phyloP scores from a whole-genome alignment of 2,888 invertebrate species.

The Pyrocoelia pectoralis region DNA sequence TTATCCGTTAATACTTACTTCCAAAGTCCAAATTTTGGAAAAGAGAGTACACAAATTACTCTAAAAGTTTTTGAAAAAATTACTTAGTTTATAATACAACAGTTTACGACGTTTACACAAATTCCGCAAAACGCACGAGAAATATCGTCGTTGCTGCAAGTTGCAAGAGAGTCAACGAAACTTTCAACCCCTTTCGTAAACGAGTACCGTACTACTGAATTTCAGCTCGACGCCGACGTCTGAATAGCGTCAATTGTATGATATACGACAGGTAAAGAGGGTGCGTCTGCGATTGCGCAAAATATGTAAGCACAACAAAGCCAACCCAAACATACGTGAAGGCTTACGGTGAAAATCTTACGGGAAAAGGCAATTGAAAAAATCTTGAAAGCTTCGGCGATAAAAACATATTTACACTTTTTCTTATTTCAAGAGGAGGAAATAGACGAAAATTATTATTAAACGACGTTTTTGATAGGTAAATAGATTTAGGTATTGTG shows the following conservation, averaged over 20 bases:
- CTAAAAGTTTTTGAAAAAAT: neutral
- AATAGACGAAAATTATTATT: too few species aligned
- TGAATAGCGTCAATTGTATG: slow-evolving; percentile 36
- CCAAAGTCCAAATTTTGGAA: neutral
- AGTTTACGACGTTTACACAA: neutral
- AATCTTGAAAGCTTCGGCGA: neutral
- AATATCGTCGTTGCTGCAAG: neutral
- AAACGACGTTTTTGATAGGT: too few species aligned
- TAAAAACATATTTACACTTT: neutral
- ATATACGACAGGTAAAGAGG: slow-evolving; percentile 37
- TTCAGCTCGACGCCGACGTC: slow-evolving; percentile 36
- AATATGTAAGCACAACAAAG: slow-evolving; percentile 33
- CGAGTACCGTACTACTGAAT: slow-evolving; percentile 33
- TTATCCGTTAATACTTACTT: too few species aligned
- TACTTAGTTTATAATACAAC: neutral
- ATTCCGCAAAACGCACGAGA: neutral
- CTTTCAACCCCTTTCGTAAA: slow-evolving; percentile 21
- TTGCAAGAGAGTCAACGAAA: neutral
- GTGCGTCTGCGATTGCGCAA: slow-evolving; percentile 32
- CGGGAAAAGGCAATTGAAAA: slow-evolving; percentile 21
- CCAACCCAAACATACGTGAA: slow-evolving; percentile 29
- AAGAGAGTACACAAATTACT: neutral
- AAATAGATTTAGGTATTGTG: too few species aligned
- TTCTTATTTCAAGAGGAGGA: too few species aligned
- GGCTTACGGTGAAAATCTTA: slow-evolving; percentile 23